Evolutionary conservation across 2,888 invertebrate species (phyloP).

Genomic region (Koerneria pararmatus): DNA sequence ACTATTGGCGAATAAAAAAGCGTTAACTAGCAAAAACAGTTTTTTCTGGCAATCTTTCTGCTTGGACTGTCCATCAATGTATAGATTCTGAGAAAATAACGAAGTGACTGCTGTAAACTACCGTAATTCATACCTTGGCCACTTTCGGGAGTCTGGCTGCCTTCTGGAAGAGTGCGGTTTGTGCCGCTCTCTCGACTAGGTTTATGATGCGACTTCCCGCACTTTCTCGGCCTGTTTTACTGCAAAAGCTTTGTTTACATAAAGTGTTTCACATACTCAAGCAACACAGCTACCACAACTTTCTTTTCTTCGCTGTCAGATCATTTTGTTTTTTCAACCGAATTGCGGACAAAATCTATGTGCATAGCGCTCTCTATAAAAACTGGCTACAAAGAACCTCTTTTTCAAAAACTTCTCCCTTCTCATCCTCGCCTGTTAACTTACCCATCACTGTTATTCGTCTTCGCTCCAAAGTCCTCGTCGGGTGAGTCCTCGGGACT

Average conservation of each 20-base stretch:
- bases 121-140: slow-evolving; percentile 37
- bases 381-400: neutral
- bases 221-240: slow-evolving; percentile 41
- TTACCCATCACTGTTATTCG: slow-evolving; percentile 22
- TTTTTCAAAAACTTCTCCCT: neutral
- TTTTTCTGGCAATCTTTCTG: too few relatives aligned
- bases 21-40: too few relatives aligned
- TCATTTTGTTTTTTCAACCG: too few relatives aligned
- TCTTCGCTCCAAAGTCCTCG: slow-evolving; percentile 55
- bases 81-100: too few relatives aligned
- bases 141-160: slow-evolving; percentile 70
- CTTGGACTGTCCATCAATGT: too few relatives aligned
- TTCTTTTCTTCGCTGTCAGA: neutral
- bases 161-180: slow-evolving; percentile 80
- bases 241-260: neutral
- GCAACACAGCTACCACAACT: neutral
- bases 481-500: slow-evolving; percentile 49
- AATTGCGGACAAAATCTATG: too few relatives aligned
- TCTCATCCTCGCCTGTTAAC: neutral
- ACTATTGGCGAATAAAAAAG: too few relatives aligned
- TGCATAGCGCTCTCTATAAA: too few relatives aligned
- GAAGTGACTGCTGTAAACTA: too few relatives aligned
- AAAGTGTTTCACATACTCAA: neutral
- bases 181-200: slow-evolving; percentile 80
- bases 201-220: slow-evolving; percentile 69